phyloP scores from a whole-genome alignment of 1,140 invertebrate species.

The Lutraria rhynchaena region DNA sequence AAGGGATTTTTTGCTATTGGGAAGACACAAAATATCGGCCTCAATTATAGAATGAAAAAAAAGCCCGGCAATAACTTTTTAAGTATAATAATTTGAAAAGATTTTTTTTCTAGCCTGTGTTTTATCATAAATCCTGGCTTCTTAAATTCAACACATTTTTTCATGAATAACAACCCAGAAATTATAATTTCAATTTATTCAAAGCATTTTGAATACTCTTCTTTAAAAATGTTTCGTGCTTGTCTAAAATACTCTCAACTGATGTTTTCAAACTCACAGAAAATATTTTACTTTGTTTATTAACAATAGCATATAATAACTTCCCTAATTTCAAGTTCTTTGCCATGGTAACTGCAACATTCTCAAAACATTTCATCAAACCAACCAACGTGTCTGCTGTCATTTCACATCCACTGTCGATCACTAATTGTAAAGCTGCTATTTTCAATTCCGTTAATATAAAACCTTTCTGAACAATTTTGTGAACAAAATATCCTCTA shows the following conservation, averaged over 20 bases:
- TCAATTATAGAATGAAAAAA: too few relatives aligned
- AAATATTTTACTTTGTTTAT: constrained; percentile 13
- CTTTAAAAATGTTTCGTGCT: constrained; percentile 30
- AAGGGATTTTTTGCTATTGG: too few relatives aligned
- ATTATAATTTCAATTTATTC: constrained; percentile 21
- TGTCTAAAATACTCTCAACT: neutral
- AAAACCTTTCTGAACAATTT: neutral
- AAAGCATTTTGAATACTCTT: constrained; percentile 22
- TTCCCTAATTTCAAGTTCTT: constrained; percentile 42
- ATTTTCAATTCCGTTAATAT: constrained; percentile 8
- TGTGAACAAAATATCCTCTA: constrained; percentile 26
- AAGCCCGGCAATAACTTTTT: too few relatives aligned
- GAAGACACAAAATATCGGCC: too few relatives aligned
- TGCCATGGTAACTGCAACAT: neutral
- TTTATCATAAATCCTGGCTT: too few relatives aligned
- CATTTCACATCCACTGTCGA: constrained; percentile 21
- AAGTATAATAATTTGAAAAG: too few relatives aligned
- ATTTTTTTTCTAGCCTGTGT: too few relatives aligned
- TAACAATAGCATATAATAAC: constrained; percentile 26
- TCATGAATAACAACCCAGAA: too few relatives aligned
- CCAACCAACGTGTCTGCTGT: neutral
- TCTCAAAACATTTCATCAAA: neutral
- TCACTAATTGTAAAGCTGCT: neutral
- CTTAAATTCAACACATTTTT: too few relatives aligned
- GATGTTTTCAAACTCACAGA: neutral